These are phyloP conservation scores for Polyergus mexicanus DNA, from an alignment of 1,140 invertebrate species.

Conservation along the genomic window DNA sequence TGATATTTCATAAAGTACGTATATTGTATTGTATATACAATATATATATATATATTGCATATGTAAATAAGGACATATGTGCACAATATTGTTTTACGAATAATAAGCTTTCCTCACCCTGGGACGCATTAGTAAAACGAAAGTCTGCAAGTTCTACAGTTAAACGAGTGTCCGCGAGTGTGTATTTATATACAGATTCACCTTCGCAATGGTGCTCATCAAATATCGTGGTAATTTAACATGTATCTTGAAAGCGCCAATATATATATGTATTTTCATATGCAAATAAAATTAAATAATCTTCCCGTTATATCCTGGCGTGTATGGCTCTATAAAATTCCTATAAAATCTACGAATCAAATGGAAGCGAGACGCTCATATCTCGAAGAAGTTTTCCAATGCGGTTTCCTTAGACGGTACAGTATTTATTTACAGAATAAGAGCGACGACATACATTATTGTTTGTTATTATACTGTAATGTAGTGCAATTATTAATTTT, in stretches of 20 bases:
- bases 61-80: slow-evolving; percentile 3
- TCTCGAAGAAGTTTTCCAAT: slow-evolving; percentile 53
- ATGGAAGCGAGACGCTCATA: neutral
- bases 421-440: slow-evolving; percentile 83
- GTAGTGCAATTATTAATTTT: slow-evolving; percentile 81
- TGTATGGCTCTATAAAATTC: neutral
- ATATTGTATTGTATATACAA: too few relatives aligned
- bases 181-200: slow-evolving; percentile 33
- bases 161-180: neutral
- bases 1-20: slow-evolving; percentile 37
- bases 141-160: slow-evolving; percentile 12
- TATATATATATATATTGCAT: neutral
- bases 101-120: neutral
- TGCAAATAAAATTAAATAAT: slow-evolving; percentile 54
- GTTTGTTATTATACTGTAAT: slow-evolving; percentile 79
- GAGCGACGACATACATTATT: slow-evolving; percentile 83
- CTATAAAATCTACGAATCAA: neutral
- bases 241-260: neutral
- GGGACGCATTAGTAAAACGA: neutral
- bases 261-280: slow-evolving; percentile 36
- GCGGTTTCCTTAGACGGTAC: slow-evolving; percentile 75
- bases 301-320: slow-evolving; percentile 10
- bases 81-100: slow-evolving; percentile 31
- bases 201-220: neutral
- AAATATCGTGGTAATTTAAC: neutral